Evolutionary conservation across 2,888 invertebrate species (phyloP), one percentile per base, ranked within the genome.

Genomic region (Aplocera efformata): DNA sequence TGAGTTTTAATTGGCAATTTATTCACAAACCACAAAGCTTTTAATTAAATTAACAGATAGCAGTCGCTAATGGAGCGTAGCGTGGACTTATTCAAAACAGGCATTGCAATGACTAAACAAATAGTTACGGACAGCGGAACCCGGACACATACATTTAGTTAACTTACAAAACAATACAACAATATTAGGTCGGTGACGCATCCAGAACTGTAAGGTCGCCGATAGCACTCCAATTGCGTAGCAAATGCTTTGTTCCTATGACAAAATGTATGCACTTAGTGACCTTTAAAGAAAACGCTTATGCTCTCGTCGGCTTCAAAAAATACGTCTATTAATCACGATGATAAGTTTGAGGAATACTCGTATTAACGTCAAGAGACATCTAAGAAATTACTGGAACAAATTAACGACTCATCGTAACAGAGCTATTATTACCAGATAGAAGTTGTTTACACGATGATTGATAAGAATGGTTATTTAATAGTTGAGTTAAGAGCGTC

Each of bases 161-260:
- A 47, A 46, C 39, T 50, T 48, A 56, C 50, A 59, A 51, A 57
- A 63, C 60, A 65, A 68, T 61, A 71, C 66, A 65, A 66, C 63
- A 50, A 36, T 54, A 57, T 54, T 53, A 46, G 59, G 58, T 56
- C 49, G 48, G 53, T 74, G 74, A 74, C 74, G 63, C 74, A 74
- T 68, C 59, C 50, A 55, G 50, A 43, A 33, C 27, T 37, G 48
- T 60, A 63, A 68, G 67, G 66, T 65, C 67, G 67, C 37, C 38
- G 70, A 72, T 68, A 71, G 55, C 62, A 64, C 60, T 56, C 56
- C 60, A 71, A 75, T 76, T 79, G 73, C 75, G 73, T 69, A 71
- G 70, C 63, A 51, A 63, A n/a, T 63, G 56, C 54, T 59, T 68
- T n/a, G n/a, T n/a, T n/a, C n/a, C n/a, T 17, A 17, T 17, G 13